Conservation (phyloP, 2,888 invertebrate species). For the Pinctada fucata region DNA sequence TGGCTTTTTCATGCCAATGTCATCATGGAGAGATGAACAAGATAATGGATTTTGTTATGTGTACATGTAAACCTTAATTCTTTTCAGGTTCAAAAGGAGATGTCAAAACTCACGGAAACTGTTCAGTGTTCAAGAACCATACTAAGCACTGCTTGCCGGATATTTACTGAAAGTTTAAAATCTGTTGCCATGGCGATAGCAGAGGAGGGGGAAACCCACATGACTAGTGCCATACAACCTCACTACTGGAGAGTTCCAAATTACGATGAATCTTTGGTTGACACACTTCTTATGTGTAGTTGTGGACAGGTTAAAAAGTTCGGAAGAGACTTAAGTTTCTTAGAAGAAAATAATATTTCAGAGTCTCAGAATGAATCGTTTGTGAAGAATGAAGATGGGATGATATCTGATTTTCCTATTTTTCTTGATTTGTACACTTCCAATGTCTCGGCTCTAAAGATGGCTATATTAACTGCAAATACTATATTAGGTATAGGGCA, state of each 20-base stretch:
- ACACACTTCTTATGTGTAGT: slow-evolving; percentile 19
- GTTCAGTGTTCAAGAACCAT: slow-evolving; percentile 44
- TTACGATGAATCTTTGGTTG: slow-evolving; percentile 11
- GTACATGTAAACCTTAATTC: no score
- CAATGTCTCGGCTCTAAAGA: slow-evolving; percentile 56
- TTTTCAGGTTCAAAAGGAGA: slow-evolving; percentile 47
- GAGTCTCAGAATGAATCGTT: not conserved
- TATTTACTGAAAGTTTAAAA: slow-evolving; percentile 47
- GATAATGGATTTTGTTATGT: no score
- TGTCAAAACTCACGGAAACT: slow-evolving; percentile 34
- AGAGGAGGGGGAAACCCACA: slow-evolving; percentile 21
- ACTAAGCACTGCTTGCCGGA: slow-evolving; percentile 37
- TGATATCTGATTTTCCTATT: not conserved
- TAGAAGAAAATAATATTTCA: not conserved
- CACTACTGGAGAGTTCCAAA: slow-evolving; percentile 44
- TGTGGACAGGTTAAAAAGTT: slow-evolving; percentile 24
- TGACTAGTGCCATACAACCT: slow-evolving; percentile 31
- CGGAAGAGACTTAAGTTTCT: not conserved
- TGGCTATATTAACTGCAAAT: slow-evolving; percentile 58
- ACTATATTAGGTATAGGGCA: slow-evolving; percentile 60
- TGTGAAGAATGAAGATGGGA: not conserved
- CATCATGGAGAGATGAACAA: no score
- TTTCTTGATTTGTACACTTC: slow-evolving; percentile 49
- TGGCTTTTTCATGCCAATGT: no score
- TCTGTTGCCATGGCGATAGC: slow-evolving; percentile 25